phyloP scores from a whole-genome alignment of 2,888 invertebrate species.

The Cerceris ruficornis region DNA sequence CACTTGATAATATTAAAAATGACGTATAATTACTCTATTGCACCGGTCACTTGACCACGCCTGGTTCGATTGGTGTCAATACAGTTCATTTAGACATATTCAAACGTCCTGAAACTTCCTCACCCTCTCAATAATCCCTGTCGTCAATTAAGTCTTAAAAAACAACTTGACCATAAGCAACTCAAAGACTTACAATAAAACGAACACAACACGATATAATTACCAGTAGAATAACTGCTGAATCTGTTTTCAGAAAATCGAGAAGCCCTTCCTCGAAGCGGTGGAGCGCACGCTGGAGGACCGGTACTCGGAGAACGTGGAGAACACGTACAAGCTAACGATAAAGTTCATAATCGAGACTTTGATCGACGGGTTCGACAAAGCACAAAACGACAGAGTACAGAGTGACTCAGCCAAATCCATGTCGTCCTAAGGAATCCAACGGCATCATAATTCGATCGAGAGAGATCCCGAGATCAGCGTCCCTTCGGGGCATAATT shows the following conservation, averaged over 20 bases:
- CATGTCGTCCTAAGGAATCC: slow-evolving; percentile 60
- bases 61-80: too few species aligned
- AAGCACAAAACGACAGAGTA: slow-evolving; percentile 81
- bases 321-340: slow-evolving; percentile 93
- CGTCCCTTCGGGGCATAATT: background rate
- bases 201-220: background rate
- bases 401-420: slow-evolving; percentile 63
- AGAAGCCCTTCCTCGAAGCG: slow-evolving; percentile 93
- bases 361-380: slow-evolving; percentile 90
- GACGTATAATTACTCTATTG: too few species aligned
- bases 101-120: too few species aligned
- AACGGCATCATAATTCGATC: slow-evolving; percentile 16
- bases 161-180: too few species aligned
- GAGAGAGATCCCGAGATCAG: slow-evolving; percentile 7
- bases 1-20: too few species aligned
- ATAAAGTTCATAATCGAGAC: slow-evolving; percentile 94
- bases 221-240: background rate
- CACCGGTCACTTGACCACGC: too few species aligned
- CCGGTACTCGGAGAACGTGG: slow-evolving; percentile 94
- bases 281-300: slow-evolving; percentile 93
- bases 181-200: too few species aligned
- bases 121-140: too few species aligned
- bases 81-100: too few species aligned
- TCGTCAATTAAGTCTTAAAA: too few species aligned
- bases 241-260: slow-evolving; percentile 89